These are phyloP conservation scores for Nyctibius bracteatus DNA, from an alignment of 2,113 vertebrate genomes.

Conservation along the genomic window DNA sequence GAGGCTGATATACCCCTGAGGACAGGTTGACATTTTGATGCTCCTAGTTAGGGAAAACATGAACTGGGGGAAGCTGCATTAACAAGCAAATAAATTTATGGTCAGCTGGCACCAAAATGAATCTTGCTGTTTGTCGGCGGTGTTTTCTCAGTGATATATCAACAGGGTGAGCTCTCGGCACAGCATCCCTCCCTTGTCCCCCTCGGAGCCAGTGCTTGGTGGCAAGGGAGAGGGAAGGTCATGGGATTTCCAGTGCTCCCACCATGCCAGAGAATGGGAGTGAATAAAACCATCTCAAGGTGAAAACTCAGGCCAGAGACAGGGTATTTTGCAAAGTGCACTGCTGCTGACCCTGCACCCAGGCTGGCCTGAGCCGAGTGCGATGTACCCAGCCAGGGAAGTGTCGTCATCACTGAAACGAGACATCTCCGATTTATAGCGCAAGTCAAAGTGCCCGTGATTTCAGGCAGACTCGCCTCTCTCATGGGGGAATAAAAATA, in stretches of 20 bases:
- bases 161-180: neutral
- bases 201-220: neutral
- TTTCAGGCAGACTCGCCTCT: neutral
- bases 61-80: conserved; percentile 60
- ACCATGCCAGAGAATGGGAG: neutral
- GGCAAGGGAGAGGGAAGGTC: neutral
- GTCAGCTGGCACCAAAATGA: conserved; percentile 10
- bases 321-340: neutral
- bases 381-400: neutral
- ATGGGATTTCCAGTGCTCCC: neutral
- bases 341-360: neutral
- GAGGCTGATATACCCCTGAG: conserved; percentile 68
- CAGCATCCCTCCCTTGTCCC: neutral
- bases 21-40: conserved; percentile 73
- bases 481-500: neutral
- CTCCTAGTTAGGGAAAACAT: conserved; percentile 69
- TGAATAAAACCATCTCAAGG: neutral
- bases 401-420: neutral
- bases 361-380: rapidly evolving
- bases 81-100: conserved; percentile 67
- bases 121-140: neutral
- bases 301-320: neutral
- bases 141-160: conserved; percentile 31
- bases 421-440: neutral
- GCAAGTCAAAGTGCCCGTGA: neutral